phyloP scores from a whole-genome alignment of 2,888 invertebrate genomes.

The Ophion ventricosus region DNA sequence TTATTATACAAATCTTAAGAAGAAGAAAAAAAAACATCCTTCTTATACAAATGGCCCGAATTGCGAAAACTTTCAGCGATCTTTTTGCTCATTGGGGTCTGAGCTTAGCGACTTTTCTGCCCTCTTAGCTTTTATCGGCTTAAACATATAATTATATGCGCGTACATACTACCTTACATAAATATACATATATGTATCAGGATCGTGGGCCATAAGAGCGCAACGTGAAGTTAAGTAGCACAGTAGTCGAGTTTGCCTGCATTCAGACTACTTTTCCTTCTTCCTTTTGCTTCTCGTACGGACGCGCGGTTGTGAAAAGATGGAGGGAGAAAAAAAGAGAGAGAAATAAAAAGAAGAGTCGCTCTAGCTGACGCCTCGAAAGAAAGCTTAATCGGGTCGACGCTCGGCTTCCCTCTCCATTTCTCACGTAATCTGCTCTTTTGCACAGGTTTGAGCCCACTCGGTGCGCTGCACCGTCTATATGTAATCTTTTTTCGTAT shows the following conservation, averaged over 20 bases:
- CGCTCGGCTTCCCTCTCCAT: slow-evolving; percentile 28
- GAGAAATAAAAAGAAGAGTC: neutral
- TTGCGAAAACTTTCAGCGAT: slow-evolving; percentile 30
- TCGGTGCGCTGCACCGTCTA: slow-evolving; percentile 21
- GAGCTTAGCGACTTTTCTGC: slow-evolving; percentile 29
- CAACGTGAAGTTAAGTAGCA: slow-evolving; percentile 45
- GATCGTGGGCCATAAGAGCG: neutral
- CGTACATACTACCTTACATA: neutral
- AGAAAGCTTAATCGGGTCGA: slow-evolving; percentile 57
- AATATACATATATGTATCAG: neutral
- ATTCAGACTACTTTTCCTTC: slow-evolving; percentile 42
- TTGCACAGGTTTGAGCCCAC: slow-evolving; percentile 30
- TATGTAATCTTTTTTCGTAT: slow-evolving; percentile 14
- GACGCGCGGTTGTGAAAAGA: neutral
- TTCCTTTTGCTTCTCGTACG: slow-evolving; percentile 30
- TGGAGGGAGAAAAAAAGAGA: slow-evolving; percentile 7
- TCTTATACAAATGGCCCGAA: slow-evolving; percentile 19
- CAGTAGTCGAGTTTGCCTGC: slow-evolving; percentile 54
- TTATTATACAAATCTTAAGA: neutral
- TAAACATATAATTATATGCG: slow-evolving; percentile 16
- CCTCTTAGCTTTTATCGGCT: slow-evolving; percentile 45
- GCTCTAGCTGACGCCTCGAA: slow-evolving; percentile 42
- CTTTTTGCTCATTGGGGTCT: slow-evolving; percentile 37
- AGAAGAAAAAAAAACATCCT: neutral
- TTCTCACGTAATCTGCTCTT: slow-evolving; percentile 48